phyloP scores from a whole-genome alignment of 2,113 vertebrate genomes.

The Micronycteris hirsuta region DNA sequence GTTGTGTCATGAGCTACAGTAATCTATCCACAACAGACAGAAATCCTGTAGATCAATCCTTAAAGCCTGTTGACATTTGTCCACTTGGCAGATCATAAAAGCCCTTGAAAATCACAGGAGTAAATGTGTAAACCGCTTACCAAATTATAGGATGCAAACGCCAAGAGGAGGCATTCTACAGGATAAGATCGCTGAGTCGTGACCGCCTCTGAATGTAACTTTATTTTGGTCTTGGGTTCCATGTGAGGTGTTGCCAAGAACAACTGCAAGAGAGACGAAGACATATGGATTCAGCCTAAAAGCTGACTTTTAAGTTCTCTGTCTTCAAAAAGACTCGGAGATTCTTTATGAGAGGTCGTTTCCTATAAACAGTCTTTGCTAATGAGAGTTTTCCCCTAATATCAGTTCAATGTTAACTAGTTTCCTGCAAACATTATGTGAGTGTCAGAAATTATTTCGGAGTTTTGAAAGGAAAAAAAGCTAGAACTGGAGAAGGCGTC shows the following conservation, averaged over 20 bases:
- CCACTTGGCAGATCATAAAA: conserved; percentile 77
- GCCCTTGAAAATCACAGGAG: conserved; percentile 68
- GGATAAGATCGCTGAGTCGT: conserved; percentile 69
- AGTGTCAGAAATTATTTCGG: conserved; percentile 18
- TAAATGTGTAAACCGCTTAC: conserved; percentile 71
- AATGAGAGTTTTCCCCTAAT: conserved; percentile 54
- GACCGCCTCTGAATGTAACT: conserved; percentile 61
- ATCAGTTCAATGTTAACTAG: conserved; percentile 67
- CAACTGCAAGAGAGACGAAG: conserved; percentile 69
- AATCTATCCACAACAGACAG: conserved; percentile 66
- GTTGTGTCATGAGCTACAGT: conserved; percentile 53
- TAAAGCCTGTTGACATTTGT: conserved; percentile 75
- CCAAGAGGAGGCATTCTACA: conserved; percentile 47
- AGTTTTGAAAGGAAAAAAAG: conserved; percentile 15
- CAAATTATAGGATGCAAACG: conserved; percentile 66
- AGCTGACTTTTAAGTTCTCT: conserved; percentile 61
- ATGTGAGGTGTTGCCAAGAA: conserved; percentile 71
- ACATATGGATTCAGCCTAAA: conserved; percentile 53
- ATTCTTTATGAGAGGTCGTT: conserved; percentile 61
- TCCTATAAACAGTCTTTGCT: conserved; percentile 63
- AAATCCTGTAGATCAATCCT: conserved; percentile 72
- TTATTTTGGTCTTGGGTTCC: conserved; percentile 60
- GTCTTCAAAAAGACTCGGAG: conserved; percentile 64
- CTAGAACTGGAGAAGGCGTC: not conserved
- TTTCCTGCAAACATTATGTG: conserved; percentile 24